Percentiles rank a stretch among this genome's conserved stretches.
phyloP scores from a whole-genome alignment of 2,797 vertebrate genomes.

The Falco biarmicus region DNA sequence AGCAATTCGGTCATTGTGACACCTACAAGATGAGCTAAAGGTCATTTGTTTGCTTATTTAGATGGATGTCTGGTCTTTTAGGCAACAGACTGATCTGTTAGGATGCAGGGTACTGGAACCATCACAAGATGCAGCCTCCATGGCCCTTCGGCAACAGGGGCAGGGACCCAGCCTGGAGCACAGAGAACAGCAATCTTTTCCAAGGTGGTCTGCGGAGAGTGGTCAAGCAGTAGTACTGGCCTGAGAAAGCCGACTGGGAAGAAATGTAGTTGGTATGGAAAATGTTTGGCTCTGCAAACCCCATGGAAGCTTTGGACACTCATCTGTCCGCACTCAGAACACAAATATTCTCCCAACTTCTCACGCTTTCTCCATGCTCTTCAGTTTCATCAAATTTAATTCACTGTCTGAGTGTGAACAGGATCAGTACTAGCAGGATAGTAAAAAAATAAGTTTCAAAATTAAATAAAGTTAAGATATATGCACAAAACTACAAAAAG shows the following conservation, averaged over 20 bases:
- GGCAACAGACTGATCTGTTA: background rate
- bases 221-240: background rate
- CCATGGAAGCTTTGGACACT: background rate
- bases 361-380: background rate
- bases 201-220: background rate
- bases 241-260: background rate
- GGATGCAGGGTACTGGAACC: background rate
- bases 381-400: background rate
- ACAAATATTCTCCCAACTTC: background rate
- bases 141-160: fast-evolving
- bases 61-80: background rate
- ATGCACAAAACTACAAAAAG: background rate
- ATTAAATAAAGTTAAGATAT: background rate
- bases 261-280: background rate
- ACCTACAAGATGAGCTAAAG: background rate
- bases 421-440: background rate
- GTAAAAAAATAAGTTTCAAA: background rate
- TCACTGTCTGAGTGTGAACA: background rate
- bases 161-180: background rate
- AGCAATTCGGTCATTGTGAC: background rate
- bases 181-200: background rate
- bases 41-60: background rate
- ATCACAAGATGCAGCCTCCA: background rate
- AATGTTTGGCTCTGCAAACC: background rate
- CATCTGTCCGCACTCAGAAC: background rate